These are phyloP conservation scores for Pelecanoides urinatrix DNA, from an alignment of 2,113 vertebrate genomes.

Conservation along the genomic window DNA sequence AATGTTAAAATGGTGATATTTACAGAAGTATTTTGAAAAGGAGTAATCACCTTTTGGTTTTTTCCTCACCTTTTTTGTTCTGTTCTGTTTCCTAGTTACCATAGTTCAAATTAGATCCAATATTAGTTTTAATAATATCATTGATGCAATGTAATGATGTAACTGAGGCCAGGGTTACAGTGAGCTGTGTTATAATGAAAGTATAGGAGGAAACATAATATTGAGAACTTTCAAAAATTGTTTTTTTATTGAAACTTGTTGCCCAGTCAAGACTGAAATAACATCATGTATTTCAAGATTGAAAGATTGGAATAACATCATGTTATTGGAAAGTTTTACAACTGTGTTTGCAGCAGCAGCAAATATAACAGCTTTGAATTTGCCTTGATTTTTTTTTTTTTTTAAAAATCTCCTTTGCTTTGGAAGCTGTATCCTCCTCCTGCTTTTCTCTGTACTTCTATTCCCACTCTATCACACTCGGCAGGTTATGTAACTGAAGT, in stretches of 20 bases:
- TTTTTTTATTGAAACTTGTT: not conserved
- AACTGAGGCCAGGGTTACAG: not conserved
- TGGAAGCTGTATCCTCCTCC: not conserved
- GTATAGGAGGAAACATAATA: not conserved
- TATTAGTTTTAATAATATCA: not conserved
- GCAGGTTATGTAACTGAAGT: not conserved
- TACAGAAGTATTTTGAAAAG: not conserved
- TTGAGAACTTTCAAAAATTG: not conserved
- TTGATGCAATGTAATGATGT: not conserved
- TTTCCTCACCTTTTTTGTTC: not conserved
- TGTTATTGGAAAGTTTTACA: not conserved
- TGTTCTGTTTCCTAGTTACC: not conserved
- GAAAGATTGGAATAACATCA: not conserved
- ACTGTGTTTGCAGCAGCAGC: not conserved
- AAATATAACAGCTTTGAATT: not conserved
- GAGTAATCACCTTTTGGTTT: not conserved
- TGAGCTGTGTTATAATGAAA: not conserved
- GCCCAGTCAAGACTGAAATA: not conserved
- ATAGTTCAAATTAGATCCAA: not conserved
- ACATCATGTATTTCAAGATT: not conserved
- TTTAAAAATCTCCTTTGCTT: not conserved
- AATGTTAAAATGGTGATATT: not conserved
- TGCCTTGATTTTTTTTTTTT: not conserved
- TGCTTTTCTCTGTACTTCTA: not conserved
- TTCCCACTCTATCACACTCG: not conserved